Conservation (phyloP, 1,140 invertebrate genomes). For the Drosophila oshimai region DNA sequence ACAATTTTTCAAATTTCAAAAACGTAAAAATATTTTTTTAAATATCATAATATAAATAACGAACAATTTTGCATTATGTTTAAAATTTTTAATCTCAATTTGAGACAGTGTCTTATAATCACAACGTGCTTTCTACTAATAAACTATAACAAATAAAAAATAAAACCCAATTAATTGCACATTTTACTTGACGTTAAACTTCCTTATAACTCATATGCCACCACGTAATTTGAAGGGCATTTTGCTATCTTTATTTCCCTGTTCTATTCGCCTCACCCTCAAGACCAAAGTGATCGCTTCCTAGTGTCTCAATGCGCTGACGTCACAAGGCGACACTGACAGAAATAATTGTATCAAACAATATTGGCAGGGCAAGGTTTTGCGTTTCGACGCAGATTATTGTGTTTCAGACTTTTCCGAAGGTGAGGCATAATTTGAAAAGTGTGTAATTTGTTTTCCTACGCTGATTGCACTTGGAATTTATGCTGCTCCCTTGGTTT, state of each 20-base stretch:
- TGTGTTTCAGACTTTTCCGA: slow-evolving; percentile 41
- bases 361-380: slow-evolving; percentile 12
- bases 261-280: neutral
- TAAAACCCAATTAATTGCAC: no score
- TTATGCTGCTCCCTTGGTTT: slow-evolving; percentile 33
- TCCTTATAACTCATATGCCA: no score
- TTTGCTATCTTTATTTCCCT: neutral
- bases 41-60: no score
- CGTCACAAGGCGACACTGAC: slow-evolving; percentile 23
- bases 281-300: slow-evolving; percentile 12
- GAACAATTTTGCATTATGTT: no score
- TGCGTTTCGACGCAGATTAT: slow-evolving; percentile 26
- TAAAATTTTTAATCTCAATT: no score
- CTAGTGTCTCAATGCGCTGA: slow-evolving; percentile 15
- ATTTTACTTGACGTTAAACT: no score
- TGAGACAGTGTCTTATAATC: no score
- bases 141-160: no score
- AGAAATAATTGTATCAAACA: slow-evolving; percentile 18
- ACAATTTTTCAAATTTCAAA: no score
- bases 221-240: slow-evolving; percentile 4
- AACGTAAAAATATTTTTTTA: no score
- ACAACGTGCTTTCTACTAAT: no score
- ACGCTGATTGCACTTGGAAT: slow-evolving; percentile 39
- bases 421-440: slow-evolving; percentile 39
- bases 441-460: slow-evolving; percentile 40